Evolutionary conservation across 2,888 invertebrate genomes (phyloP).

Genomic region (Melanotus villosus): DNA sequence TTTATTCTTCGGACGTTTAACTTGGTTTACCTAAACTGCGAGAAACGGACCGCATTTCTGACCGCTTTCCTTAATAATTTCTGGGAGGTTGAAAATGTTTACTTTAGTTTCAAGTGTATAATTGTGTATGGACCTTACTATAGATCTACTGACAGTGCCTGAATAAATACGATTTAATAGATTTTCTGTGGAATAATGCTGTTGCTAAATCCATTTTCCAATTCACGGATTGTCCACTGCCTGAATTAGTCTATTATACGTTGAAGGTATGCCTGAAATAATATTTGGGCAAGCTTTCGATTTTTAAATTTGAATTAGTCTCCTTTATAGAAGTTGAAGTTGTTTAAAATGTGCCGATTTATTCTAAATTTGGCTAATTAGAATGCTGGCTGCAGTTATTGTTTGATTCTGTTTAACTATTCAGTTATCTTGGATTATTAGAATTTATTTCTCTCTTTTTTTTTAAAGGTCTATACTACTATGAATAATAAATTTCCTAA

Average conservation of each 20-base stretch:
- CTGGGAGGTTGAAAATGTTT: constrained; percentile 31
- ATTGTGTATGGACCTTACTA: constrained; percentile 40
- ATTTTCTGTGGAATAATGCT: constrained; percentile 37
- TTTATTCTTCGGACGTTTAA: constrained; percentile 51
- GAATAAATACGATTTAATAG: constrained; percentile 43
- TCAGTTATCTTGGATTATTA: no score
- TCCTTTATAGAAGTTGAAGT: not conserved
- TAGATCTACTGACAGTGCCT: constrained; percentile 37
- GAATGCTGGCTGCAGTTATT: no score
- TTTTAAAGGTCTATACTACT: no score
- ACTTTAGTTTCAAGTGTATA: constrained; percentile 42
- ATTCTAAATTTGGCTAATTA: no score
- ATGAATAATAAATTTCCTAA: no score
- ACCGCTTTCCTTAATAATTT: constrained; percentile 30
- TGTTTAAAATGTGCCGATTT: not conserved
- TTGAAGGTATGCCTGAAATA: constrained; percentile 30
- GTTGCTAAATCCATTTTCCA: constrained; percentile 40
- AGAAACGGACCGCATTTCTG: constrained; percentile 46
- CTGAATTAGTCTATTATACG: constrained; percentile 26
- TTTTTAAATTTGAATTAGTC: not conserved
- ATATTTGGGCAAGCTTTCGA: constrained; percentile 14
- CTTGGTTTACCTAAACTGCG: constrained; percentile 40
- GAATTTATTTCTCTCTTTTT: no score
- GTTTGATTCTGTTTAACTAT: no score
- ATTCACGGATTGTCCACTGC: constrained; percentile 25